These are phyloP conservation scores for Xanthorhoe spadicearia DNA, from an alignment of 2,888 invertebrate genomes.

Conservation along the genomic window DNA sequence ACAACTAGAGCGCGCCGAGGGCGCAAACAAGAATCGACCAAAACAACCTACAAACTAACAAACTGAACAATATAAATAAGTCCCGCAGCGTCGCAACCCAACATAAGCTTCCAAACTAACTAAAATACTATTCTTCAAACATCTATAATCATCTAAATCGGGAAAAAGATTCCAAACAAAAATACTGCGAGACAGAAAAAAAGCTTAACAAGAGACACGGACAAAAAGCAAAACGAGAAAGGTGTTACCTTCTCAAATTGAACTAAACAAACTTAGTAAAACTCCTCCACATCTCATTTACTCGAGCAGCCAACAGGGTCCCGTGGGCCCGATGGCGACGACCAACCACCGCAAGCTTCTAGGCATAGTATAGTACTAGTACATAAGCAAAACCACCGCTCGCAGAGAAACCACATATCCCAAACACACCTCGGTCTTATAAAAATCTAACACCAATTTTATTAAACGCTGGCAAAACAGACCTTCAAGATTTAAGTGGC, in stretches of 20 bases:
- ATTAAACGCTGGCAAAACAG: constrained; percentile 58
- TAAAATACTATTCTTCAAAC: constrained; percentile 65
- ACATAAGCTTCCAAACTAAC: constrained; percentile 66
- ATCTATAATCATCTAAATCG: constrained; percentile 47
- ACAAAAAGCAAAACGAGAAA: constrained; percentile 52
- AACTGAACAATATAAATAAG: constrained; percentile 55
- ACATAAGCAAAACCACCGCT: constrained; percentile 58
- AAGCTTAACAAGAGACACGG: constrained; percentile 55
- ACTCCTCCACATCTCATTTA: constrained; percentile 44
- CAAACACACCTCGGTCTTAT: constrained; percentile 75
- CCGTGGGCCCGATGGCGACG: constrained; percentile 22
- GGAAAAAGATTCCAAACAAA: constrained; percentile 60
- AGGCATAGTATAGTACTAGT: constrained; percentile 47
- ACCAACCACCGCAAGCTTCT: constrained; percentile 46
- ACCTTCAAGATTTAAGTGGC: constrained; percentile 52
- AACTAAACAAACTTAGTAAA: constrained; percentile 53
- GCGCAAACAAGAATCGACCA: constrained; percentile 51
- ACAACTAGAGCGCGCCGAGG: constrained; percentile 62
- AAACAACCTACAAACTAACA: constrained; percentile 74
- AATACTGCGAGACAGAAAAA: constrained; percentile 60
- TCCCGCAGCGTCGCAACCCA: constrained; percentile 65
- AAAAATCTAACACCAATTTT: constrained; percentile 75
- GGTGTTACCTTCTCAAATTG: constrained; percentile 57
- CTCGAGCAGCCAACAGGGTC: constrained; percentile 40
- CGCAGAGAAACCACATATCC: constrained; percentile 79